Conservation (phyloP, 2,888 invertebrate genomes). For the Dendrolimus houi region DNA sequence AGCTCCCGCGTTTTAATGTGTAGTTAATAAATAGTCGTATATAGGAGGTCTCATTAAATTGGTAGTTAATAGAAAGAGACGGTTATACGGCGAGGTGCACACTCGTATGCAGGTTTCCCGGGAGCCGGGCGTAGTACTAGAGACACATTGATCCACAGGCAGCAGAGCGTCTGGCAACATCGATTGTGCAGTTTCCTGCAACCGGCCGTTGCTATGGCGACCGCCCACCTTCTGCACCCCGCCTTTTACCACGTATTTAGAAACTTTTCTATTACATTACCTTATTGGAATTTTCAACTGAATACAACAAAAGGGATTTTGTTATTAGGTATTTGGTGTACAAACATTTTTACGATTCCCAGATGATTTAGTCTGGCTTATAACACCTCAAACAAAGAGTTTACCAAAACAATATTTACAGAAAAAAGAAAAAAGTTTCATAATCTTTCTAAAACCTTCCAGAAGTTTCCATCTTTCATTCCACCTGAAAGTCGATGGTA, state of each 20-base stretch:
- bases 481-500: no score
- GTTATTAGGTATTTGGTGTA: background rate
- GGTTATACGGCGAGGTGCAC: slow-evolving; percentile 28
- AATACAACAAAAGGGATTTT: slow-evolving; percentile 4
- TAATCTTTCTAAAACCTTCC: no score
- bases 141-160: slow-evolving; percentile 76
- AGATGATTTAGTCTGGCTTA: no score
- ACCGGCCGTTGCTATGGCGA: slow-evolving; percentile 56
- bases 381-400: no score
- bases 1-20: slow-evolving; percentile 30
- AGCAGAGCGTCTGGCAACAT: slow-evolving; percentile 70
- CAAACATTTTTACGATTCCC: no score
- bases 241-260: slow-evolving; percentile 39
- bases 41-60: slow-evolving; percentile 27
- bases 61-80: slow-evolving; percentile 31
- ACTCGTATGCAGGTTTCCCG: slow-evolving; percentile 57
- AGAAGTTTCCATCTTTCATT: no score
- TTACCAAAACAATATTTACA: no score
- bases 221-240: slow-evolving; percentile 59
- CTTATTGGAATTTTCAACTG: slow-evolving; percentile 45
- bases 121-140: slow-evolving; percentile 73
- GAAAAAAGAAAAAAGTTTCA: no score
- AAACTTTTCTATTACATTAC: slow-evolving; percentile 40
- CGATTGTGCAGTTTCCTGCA: slow-evolving; percentile 76
- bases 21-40: slow-evolving; percentile 6